A percentile compares a stretch with the other conserved stretches of the same genome.
These are phyloP conservation scores for Onychostruthus taczanowskii DNA, from an alignment of 2,113 vertebrate species.

Conservation along the genomic window DNA sequence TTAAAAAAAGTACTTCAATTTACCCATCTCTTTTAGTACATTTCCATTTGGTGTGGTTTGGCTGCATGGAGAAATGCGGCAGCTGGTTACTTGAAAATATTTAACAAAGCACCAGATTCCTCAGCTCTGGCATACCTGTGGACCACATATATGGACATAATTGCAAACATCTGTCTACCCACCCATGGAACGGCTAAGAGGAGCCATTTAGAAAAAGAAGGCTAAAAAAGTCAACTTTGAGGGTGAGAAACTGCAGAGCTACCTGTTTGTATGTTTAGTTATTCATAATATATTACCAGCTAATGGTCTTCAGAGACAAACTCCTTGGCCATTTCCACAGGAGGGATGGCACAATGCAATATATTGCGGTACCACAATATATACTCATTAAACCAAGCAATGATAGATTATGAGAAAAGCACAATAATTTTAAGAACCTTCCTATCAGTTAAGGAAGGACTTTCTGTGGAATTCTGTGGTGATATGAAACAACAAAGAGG, in stretches of 20 bases:
- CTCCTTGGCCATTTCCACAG: background rate
- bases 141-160: conserved; percentile 75
- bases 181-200: conserved; percentile 58
- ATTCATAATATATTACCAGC: conserved; percentile 38
- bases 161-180: conserved; percentile 80
- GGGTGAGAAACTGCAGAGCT: conserved; percentile 31
- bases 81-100: conserved; percentile 75
- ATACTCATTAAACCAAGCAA: background rate
- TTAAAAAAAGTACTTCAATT: conserved; percentile 62
- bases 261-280: conserved; percentile 34
- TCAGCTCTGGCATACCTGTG: conserved; percentile 74
- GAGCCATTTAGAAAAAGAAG: conserved; percentile 60
- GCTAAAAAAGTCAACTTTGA: conserved; percentile 58
- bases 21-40: conserved; percentile 75
- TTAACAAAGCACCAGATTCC: conserved; percentile 69
- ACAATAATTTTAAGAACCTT: background rate
- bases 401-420: background rate
- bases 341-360: background rate
- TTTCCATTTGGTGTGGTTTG: conserved; percentile 81
- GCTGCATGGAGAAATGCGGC: conserved; percentile 57
- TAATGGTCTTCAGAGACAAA: conserved; percentile 3
- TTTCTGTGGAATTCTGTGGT: background rate
- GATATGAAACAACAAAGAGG: background rate
- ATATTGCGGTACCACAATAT: background rate
- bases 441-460: background rate